phyloP scores from a whole-genome alignment of 2,113 vertebrate genomes.

The Passer domesticus region DNA sequence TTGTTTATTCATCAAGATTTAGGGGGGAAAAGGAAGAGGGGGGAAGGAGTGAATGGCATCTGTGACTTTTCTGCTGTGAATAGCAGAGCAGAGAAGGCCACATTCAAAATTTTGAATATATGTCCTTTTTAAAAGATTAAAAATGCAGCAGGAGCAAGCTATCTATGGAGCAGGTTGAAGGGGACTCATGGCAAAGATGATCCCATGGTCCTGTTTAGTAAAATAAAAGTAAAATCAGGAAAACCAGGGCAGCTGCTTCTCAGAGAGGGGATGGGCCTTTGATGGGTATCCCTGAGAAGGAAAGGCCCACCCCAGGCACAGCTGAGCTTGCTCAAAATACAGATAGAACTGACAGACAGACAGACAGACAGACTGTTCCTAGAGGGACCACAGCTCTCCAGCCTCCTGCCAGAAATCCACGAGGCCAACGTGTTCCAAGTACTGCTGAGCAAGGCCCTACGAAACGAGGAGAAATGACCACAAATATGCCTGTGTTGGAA shows the following conservation, averaged over 20 bases:
- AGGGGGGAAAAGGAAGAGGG: neutral
- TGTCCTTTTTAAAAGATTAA: neutral
- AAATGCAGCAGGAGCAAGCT: neutral
- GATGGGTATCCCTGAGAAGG: neutral
- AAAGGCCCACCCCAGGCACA: neutral
- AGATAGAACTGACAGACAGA: neutral
- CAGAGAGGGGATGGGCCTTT: neutral
- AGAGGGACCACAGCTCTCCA: neutral
- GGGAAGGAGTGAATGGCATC: neutral
- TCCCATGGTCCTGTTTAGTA: accelerated
- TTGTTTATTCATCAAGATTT: neutral
- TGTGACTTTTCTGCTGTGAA: neutral
- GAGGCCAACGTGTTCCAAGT: neutral
- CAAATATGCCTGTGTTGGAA: neutral
- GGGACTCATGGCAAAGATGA: neutral
- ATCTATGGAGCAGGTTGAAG: neutral
- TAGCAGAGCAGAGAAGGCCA: neutral
- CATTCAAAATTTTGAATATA: neutral
- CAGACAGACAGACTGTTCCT: neutral
- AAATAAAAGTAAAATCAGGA: neutral
- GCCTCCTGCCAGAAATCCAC: neutral
- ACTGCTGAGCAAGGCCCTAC: neutral
- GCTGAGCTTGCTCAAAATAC: neutral
- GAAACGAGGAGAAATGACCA: neutral
- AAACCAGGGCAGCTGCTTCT: neutral